These are phyloP conservation scores for Sander vitreus DNA, from an alignment of 2,113 vertebrate species.

Conservation along the genomic window DNA sequence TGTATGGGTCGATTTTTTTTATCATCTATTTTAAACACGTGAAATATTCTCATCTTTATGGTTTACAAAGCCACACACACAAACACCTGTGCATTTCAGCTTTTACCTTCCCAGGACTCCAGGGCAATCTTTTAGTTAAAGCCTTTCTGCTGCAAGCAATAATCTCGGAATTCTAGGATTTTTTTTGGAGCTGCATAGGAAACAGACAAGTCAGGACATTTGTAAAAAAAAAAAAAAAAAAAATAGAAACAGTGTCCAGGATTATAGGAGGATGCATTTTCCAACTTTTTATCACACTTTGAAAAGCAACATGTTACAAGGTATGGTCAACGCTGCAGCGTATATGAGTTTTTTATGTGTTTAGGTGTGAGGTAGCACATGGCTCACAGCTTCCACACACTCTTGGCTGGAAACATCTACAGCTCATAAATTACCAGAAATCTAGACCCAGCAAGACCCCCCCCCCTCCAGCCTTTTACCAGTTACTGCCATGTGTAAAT, in stretches of 20 bases:
- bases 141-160: neutral
- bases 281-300: conserved; percentile 10
- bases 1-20: too few species aligned
- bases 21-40: neutral
- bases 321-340: neutral
- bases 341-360: neutral
- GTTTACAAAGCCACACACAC: neutral
- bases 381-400: conserved; percentile 43
- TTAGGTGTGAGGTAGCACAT: conserved; percentile 27
- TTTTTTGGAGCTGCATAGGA: neutral
- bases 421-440: conserved; percentile 62
- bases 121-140: too few species aligned
- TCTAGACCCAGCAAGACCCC: conserved; percentile 7
- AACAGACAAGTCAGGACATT: too few species aligned
- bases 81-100: too few species aligned
- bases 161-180: too few species aligned
- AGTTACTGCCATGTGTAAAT: conserved; percentile 26
- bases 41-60: neutral
- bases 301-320: neutral
- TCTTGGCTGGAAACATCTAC: conserved; percentile 44
- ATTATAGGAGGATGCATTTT: neutral
- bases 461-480: conserved; percentile 1
- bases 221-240: too few species aligned
- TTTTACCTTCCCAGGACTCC: too few species aligned
- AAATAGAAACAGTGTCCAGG: neutral